These are phyloP conservation scores for Philaethria dido DNA, from an alignment of 2,888 invertebrate genomes.

Conservation along the genomic window DNA sequence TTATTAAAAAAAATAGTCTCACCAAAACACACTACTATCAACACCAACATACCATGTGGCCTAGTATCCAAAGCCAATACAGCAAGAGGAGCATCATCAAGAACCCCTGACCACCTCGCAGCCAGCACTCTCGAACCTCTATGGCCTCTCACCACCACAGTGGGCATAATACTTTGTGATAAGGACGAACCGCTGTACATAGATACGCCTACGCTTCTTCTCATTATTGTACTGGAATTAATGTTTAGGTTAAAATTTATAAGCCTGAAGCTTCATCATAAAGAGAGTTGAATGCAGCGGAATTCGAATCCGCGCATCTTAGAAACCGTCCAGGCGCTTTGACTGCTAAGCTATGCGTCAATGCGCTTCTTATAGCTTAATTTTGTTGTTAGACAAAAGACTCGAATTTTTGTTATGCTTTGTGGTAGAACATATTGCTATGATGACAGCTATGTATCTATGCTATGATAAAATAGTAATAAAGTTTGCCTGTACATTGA, in stretches of 20 bases:
- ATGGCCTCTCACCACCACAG: constrained; percentile 74
- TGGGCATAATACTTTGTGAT: constrained; percentile 64
- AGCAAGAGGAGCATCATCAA: constrained; percentile 75
- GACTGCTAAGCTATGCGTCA: no score
- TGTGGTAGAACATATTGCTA: no score
- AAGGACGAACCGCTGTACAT: constrained; percentile 73
- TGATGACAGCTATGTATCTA: no score
- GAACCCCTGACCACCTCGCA: constrained; percentile 78
- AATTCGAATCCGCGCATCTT: no score
- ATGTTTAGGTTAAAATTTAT: not conserved
- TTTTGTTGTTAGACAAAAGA: no score
- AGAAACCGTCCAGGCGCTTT: no score
- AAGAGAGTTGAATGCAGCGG: not conserved
- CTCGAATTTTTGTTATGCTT: no score
- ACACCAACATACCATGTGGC: constrained; percentile 62
- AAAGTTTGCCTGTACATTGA: no score
- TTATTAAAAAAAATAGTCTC: no score
- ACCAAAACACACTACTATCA: no score
- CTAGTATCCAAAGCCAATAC: constrained; percentile 74
- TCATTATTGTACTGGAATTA: constrained; percentile 62
- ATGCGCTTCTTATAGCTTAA: no score
- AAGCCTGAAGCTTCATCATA: not conserved
- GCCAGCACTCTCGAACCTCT: constrained; percentile 73
- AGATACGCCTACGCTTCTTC: constrained; percentile 75
- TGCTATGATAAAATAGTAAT: no score